Base-by-base conservation (phyloP, 2,113 vertebrate species). In the Climacteris rufus region DNA sequence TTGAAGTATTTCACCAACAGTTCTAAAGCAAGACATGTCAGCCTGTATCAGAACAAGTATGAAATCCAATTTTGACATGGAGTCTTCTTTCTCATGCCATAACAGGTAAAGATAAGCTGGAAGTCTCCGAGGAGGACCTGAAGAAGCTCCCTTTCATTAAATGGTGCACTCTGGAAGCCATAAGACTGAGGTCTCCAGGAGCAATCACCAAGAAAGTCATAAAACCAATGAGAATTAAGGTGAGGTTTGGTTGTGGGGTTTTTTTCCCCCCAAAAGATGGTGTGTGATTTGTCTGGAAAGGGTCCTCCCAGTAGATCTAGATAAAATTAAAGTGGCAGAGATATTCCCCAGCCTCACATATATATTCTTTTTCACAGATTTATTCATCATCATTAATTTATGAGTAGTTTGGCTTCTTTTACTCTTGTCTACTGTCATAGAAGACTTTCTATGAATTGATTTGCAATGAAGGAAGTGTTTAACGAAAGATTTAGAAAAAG, bases 111-210 rank as follows among this genome's bases (percentile, higher is more conserved):
- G 95, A 96, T 50, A 96, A 96, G 28, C 95, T 98, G 77, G 81
- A 91, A 77, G 70, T 98, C 5, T 97, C 97, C 33, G 96, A 97
- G 24, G 95, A 97, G 42, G 96, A 98, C 42, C 95, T 99, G 65
- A 97, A 97, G 94, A 97, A 97, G 84, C 97, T 98, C 27, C 92
- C 94, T 28, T 97, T 98, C 45, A 95, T 98, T 77, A 98, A 98
- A 75, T 98, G 98, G 97, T 99, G 98, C 76, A 89, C 97, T 95
- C 96, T 98, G 94, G 98, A 99, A 97, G 95, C 98, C 33, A 96
- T 98, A 91, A 93, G 98, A 18, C 96, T 99, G 80, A 96, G 98
- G 86, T 97, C 98, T 28, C 98, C 98, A 10, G 98, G 98, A 59
- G 92, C 98, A 76, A 98, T 98, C 92, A 94, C 97, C 71, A 98